phyloP scores from a whole-genome alignment of 2,113 vertebrate genomes.

The Procavia capensis region DNA sequence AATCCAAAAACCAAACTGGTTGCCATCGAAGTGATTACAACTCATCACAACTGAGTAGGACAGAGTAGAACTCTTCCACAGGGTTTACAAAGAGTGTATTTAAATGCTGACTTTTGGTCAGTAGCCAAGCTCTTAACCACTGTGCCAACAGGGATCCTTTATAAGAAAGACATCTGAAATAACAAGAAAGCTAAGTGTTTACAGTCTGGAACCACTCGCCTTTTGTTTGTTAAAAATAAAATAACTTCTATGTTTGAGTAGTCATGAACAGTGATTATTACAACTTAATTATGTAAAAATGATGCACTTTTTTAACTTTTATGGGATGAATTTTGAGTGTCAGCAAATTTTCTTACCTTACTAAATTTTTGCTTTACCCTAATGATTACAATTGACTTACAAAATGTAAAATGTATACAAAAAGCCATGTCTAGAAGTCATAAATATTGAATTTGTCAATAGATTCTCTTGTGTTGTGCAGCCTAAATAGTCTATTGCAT shows the following conservation, averaged over 20 bases:
- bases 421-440: neutral
- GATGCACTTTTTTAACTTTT: neutral
- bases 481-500: constrained; percentile 24
- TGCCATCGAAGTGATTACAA: too few species aligned
- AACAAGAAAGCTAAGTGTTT: neutral
- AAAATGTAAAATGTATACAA: neutral
- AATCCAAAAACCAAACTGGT: too few species aligned
- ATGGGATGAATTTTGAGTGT: neutral
- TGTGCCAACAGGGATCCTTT: too few species aligned
- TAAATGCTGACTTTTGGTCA: too few species aligned
- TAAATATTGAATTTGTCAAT: neutral
- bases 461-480: neutral
- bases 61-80: too few species aligned
- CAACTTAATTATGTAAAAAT: neutral
- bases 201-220: neutral
- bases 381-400: neutral
- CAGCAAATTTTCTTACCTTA: neutral
- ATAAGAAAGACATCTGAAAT: constrained; percentile 9
- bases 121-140: too few species aligned
- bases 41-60: too few species aligned
- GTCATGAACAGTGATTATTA: neutral
- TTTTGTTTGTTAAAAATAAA: neutral
- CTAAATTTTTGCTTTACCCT: neutral
- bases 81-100: too few species aligned
- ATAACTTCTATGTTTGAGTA: neutral